Conservation (phyloP, 2,113 vertebrate genomes). For the Chiloscyllium plagiosum region DNA sequence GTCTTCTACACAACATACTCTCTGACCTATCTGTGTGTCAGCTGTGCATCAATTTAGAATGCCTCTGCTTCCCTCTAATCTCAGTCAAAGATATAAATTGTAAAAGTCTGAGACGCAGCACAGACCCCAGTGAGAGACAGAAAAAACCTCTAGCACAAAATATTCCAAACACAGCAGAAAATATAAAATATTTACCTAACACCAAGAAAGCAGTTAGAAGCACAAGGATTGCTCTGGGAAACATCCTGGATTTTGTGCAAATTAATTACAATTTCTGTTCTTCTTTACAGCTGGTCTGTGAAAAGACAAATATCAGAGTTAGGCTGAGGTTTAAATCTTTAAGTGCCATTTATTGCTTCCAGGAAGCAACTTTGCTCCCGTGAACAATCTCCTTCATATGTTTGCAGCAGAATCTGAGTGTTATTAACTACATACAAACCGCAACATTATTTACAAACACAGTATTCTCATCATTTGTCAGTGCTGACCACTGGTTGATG, state of each 20-base stretch:
- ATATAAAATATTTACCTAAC: not conserved
- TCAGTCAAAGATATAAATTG: too few species aligned
- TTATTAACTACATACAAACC: not conserved
- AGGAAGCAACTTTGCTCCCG: not conserved
- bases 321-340: not conserved
- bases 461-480: not conserved
- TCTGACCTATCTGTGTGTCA: too few species aligned
- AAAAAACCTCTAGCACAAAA: not conserved
- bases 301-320: not conserved
- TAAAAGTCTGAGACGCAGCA: not conserved
- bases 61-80: too few species aligned
- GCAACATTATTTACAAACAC: not conserved
- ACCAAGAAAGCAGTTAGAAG: not conserved
- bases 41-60: too few species aligned
- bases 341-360: not conserved
- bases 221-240: not conserved
- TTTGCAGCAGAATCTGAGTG: not conserved
- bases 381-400: too few species aligned
- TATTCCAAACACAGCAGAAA: too few species aligned
- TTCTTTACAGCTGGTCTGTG: not conserved
- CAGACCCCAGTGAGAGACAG: not conserved
- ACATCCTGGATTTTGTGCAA: not conserved
- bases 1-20: too few species aligned
- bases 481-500: not conserved
- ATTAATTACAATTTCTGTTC: not conserved